Percentiles rank a stretch among this genome's conserved stretches.
Conservation (phyloP, 2,888 invertebrate species). For the Coenonympha arcania region DNA sequence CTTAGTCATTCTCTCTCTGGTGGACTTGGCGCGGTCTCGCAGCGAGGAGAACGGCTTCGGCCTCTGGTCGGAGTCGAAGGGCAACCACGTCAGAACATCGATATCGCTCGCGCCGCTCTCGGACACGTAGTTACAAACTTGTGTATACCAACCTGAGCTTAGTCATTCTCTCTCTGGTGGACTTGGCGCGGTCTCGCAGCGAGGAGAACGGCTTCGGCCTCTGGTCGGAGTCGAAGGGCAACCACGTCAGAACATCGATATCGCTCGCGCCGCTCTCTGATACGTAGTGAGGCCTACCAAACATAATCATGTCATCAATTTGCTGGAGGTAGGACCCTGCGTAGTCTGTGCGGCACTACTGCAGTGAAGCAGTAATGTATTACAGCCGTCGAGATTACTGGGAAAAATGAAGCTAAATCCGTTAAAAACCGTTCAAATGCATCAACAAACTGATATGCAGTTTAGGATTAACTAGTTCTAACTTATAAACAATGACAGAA, state of each 20-base stretch:
- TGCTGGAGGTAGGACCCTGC: too few relatives aligned
- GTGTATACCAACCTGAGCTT: slow-evolving; percentile 56
- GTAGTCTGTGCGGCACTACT: too few relatives aligned
- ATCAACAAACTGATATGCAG: too few relatives aligned
- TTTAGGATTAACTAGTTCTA: too few relatives aligned
- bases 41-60: slow-evolving; percentile 79
- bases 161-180: slow-evolving; percentile 53
- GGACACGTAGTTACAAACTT: too few relatives aligned
- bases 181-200: slow-evolving; percentile 58
- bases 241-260: slow-evolving; percentile 77
- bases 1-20: slow-evolving; percentile 56
- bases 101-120: slow-evolving; percentile 75
- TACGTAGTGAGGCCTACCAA: slow-evolving; percentile 75
- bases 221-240: slow-evolving; percentile 80
- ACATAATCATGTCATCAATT: too few relatives aligned
- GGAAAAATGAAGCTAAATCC: too few relatives aligned
- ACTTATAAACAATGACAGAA: too few relatives aligned
- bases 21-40: slow-evolving; percentile 55
- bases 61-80: slow-evolving; percentile 79
- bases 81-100: slow-evolving; percentile 77
- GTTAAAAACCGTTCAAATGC: too few relatives aligned
- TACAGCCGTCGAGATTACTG: too few relatives aligned
- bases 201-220: slow-evolving; percentile 79
- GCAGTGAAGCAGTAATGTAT: too few relatives aligned
- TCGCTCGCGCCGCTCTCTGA: slow-evolving; percentile 77